These are phyloP conservation scores for Embiotoca jacksoni DNA, from an alignment of 2,113 vertebrate species.

Conservation along the genomic window DNA sequence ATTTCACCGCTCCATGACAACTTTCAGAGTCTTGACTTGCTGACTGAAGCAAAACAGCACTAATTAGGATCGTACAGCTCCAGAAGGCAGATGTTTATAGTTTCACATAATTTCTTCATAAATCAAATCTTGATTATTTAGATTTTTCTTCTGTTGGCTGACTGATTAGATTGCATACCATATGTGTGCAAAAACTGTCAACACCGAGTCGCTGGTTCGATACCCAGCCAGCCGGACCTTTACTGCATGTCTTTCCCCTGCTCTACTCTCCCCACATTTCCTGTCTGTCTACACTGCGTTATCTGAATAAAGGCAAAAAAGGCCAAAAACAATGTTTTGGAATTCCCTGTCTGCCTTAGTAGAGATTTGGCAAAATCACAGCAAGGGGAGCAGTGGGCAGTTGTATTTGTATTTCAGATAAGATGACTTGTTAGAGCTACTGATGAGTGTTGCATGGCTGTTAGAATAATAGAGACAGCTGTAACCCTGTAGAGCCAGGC, in stretches of 20 bases:
- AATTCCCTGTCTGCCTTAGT: background rate
- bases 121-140: slow-evolving; percentile 27
- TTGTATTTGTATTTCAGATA: background rate
- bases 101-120: slow-evolving; percentile 32
- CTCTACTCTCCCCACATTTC: too few relatives aligned
- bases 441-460: slow-evolving; percentile 22
- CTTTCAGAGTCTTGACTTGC: slow-evolving; percentile 28
- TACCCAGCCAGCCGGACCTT: too few relatives aligned
- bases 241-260: too few relatives aligned
- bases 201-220: too few relatives aligned
- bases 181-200: too few relatives aligned
- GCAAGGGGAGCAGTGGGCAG: slow-evolving; percentile 16
- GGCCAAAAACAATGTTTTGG: too few relatives aligned
- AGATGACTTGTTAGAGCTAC: slow-evolving; percentile 37
- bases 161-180: too few relatives aligned
- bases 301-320: too few relatives aligned
- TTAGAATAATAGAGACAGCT: slow-evolving; percentile 12
- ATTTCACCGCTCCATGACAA: slow-evolving; percentile 29
- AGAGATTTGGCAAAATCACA: slow-evolving; percentile 28
- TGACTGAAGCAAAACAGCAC: slow-evolving; percentile 45
- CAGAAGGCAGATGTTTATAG: slow-evolving; percentile 45
- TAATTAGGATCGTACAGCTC: slow-evolving; percentile 19
- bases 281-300: too few relatives aligned
- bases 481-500: slow-evolving; percentile 8
- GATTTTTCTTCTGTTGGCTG: background rate